Conservation (phyloP, 2,888 invertebrate genomes). For the Blomia tropicalis region DNA sequence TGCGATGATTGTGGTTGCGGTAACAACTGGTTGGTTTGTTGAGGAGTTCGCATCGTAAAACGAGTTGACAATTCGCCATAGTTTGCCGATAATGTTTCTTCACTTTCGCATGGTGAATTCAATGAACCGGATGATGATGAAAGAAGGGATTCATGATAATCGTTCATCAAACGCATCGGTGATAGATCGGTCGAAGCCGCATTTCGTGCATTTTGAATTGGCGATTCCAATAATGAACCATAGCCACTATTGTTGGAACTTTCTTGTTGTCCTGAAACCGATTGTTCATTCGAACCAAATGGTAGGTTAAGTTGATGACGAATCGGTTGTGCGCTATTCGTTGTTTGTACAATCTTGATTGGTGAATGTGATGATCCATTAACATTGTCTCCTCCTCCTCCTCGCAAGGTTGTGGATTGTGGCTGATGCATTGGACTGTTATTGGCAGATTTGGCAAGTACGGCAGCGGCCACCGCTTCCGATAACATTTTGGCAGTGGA, state of each 20-base stretch:
- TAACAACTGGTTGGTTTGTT: too few species aligned
- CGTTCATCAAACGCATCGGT: background rate
- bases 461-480: background rate
- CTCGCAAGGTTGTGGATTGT: background rate
- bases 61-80: background rate
- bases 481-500: background rate
- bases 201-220: background rate
- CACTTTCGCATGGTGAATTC: constrained; percentile 6
- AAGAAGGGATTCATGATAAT: background rate
- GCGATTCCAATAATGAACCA: background rate
- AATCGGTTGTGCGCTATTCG: background rate
- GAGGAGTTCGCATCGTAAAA: background rate
- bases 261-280: background rate
- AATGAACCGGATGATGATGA: constrained; percentile 10
- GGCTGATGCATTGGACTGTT: background rate
- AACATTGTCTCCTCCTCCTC: background rate
- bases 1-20: background rate
- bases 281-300: background rate
- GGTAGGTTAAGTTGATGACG: background rate
- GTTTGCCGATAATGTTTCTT: background rate
- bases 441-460: constrained; percentile 1
- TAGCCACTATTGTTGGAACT: background rate
- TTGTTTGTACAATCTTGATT: background rate
- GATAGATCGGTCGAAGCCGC: background rate
- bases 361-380: background rate